Base-by-base conservation (phyloP, 2,113 vertebrate genomes). In the Paratilapia polleni region DNA sequence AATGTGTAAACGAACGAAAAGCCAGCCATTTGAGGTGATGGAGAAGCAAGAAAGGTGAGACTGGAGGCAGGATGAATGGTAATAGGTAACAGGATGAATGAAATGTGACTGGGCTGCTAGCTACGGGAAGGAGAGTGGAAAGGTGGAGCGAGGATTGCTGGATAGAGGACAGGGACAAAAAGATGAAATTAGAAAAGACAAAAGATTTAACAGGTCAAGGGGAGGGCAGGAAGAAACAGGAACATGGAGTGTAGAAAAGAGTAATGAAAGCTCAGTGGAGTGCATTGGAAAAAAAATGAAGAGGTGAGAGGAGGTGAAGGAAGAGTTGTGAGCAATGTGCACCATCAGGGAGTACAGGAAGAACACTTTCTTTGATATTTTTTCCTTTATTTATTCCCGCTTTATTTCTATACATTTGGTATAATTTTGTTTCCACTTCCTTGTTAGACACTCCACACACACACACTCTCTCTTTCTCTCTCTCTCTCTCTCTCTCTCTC, bases 21-120 rank as follows among this genome's bases (percentile, higher is more conserved):
- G 49, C 1, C 1, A 8, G 4, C n/a, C 7, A 15, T 78, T 68
- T 10, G 31, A 70, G 47, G 17, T 7, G n/a, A n/a, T n/a, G 41
- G 59, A 85, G 47, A 73, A 81, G 41, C 77, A 91, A 81, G 57
- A 26, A 77, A 62, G 60, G 59, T 31, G 78, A 84, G 79, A 47
- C 24, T 3, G 31, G 64, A 79, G 74, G 64, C 38, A 64, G 78
- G 77, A 74, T 60, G 73, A 74, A 73, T 83, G 8, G 49, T 76
- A 70, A 70, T 52, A 56, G 41, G 41, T 43, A 15, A 47, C 41
- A 10, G 62, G 47, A 52, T 49, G 63, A 75, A 82, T 77, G 85
- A 85, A 56, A 62, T 31, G 77, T 36, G 60, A 52, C 78, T 19
- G 24, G 2, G 24, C 74, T 84, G 68, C 54, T 66, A 43, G 11